Percentiles rank a stretch among this genome's conserved stretches.
Conservation (phyloP, 2,113 vertebrate genomes). For the Epinephelus fuscoguttatus region DNA sequence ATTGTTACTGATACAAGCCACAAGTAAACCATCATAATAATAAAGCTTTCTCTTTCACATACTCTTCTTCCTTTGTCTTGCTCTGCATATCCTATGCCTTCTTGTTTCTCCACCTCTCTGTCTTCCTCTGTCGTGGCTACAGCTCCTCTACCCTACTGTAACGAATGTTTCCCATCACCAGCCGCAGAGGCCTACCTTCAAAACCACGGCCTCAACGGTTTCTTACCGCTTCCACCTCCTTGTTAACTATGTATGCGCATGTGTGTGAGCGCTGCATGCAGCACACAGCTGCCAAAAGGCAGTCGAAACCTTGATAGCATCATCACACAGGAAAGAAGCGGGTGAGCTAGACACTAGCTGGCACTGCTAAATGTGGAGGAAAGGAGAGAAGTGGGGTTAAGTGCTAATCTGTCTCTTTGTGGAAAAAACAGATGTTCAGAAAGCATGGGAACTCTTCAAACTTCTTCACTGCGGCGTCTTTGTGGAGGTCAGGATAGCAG, state of each 20-base stretch:
- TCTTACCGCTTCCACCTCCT: conserved; percentile 93
- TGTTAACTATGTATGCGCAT: conserved; percentile 13
- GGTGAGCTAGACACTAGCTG: conserved; percentile 58
- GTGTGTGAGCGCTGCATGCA: conserved; percentile 49
- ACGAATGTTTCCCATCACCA: conserved; percentile 93
- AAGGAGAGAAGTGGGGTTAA: conserved; percentile 65
- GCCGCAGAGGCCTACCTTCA: conserved; percentile 91
- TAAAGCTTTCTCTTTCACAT: conserved; percentile 3
- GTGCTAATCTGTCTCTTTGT: conserved; percentile 70
- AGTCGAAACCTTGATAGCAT: conserved; percentile 85
- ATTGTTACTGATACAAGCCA: conserved; percentile 5
- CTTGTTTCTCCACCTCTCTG: conserved; percentile 17
- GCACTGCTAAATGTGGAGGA: conserved; percentile 63
- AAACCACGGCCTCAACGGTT: conserved; percentile 94
- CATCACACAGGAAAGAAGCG: conserved; percentile 83
- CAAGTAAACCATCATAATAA: neutral
- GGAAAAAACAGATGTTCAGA: conserved; percentile 74
- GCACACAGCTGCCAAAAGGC: conserved; percentile 75
- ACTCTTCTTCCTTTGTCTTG: conserved; percentile 6
- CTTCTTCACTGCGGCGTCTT: conserved; percentile 58
- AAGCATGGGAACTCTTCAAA: conserved; percentile 64
- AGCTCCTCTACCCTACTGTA: conserved; percentile 81
- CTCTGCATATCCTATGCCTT: neutral
- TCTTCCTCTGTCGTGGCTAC: conserved; percentile 31
- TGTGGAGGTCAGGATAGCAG: conserved; percentile 51